These are phyloP conservation scores for Peromyscus maniculatus DNA, from an alignment of 2,113 vertebrate genomes.

Conservation along the genomic window DNA sequence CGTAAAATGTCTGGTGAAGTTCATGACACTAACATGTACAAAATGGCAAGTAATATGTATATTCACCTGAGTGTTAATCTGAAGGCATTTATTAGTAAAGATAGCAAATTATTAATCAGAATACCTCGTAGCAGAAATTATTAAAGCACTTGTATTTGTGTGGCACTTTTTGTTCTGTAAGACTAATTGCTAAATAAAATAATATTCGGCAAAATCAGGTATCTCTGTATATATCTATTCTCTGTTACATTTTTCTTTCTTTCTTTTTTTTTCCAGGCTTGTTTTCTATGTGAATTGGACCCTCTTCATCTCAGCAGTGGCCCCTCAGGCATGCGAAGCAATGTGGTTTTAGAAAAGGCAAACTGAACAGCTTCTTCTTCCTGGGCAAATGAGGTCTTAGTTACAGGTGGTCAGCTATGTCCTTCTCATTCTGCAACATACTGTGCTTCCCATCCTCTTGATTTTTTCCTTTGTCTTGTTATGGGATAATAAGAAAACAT, in stretches of 20 bases:
- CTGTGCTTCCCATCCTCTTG: neutral
- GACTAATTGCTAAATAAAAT: neutral
- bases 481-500: neutral
- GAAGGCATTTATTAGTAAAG: neutral
- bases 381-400: slow-evolving; percentile 24
- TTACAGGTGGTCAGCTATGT: slow-evolving; percentile 33
- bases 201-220: slow-evolving; percentile 3
- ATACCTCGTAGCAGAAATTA: neutral
- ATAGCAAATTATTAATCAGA: slow-evolving; percentile 12
- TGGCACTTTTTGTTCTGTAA: neutral
- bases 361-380: slow-evolving; percentile 8
- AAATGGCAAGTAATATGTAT: neutral
- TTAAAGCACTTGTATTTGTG: neutral
- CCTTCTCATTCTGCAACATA: slow-evolving; percentile 1
- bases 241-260: neutral
- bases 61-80: neutral
- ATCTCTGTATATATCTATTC: neutral
- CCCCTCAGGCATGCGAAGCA: slow-evolving; percentile 36
- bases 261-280: neutral
- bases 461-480: neutral
- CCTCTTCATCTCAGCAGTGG: slow-evolving; percentile 33
- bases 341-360: neutral
- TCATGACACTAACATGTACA: neutral
- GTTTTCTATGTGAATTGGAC: neutral
- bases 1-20: neutral